Conservation (phyloP, 2,888 invertebrate species). For the Phrixothrix hirtus region DNA sequence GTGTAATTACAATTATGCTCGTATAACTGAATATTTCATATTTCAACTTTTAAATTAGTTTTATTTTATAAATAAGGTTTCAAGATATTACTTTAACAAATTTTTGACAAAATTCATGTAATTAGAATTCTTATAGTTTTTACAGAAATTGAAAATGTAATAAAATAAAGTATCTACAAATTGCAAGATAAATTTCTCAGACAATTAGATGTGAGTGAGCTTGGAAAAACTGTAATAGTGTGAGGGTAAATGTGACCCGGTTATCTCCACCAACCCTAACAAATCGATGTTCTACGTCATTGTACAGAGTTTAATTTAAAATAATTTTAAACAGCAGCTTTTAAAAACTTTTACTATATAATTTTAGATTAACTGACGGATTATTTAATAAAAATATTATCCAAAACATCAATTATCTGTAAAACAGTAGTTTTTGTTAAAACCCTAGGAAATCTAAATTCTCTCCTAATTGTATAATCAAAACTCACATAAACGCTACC, state of each 20-base stretch:
- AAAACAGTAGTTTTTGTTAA: too few relatives aligned
- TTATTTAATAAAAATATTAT: background rate
- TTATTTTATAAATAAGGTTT: too few relatives aligned
- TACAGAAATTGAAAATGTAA: too few relatives aligned
- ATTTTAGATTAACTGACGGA: background rate
- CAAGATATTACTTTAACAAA: too few relatives aligned
- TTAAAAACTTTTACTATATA: background rate
- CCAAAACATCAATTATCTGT: too few relatives aligned
- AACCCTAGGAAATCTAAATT: background rate
- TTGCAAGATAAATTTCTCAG: constrained; percentile 38
- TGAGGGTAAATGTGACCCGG: constrained; percentile 45
- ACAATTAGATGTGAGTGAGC: constrained; percentile 47
- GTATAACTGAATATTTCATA: too few relatives aligned
- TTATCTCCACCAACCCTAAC: constrained; percentile 40
- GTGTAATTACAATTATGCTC: too few relatives aligned
- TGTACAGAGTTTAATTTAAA: constrained; percentile 35
- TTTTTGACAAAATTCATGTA: too few relatives aligned
- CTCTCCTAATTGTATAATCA: background rate
- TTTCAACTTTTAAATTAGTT: too few relatives aligned
- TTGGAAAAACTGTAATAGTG: constrained; percentile 34
- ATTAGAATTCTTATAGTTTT: too few relatives aligned
- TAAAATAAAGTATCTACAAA: constrained; percentile 20
- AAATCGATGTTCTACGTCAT: constrained; percentile 50
- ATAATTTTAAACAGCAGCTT: constrained; percentile 3
- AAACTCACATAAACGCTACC: background rate